Base-by-base conservation (phyloP, 2,797 vertebrate species). In the Sebastes taczanowskii region DNA sequence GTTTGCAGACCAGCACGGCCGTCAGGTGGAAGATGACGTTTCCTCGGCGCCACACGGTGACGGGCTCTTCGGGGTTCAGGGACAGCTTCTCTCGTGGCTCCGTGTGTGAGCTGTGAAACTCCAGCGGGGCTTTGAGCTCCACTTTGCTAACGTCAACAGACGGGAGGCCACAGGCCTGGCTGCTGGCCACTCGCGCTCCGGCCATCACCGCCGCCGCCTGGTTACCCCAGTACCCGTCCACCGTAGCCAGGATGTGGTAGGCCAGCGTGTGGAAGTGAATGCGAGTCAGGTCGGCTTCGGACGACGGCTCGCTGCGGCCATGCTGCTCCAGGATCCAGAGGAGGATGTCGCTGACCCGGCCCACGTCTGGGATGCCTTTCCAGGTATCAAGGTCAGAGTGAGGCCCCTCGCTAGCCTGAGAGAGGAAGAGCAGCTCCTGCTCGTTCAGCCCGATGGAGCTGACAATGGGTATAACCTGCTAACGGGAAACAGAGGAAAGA, bases 181-280 rank as follows among this genome's bases (percentile, higher is more conserved):
- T 96, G 84, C 97, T 97, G 0, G 99, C 98, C 2, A 97, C 96
- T 0, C 97, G 94, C 0, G 99, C 98, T 0, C 99, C 99, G 0
- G 98, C 98, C 1, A 97, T 96, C 91, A 99, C 97, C 0, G 98
- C 97, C 0, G 98, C 95, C 0, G 85, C 95, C 93, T 99, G 98
- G 94, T 99, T 99, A 69, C 86, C 96, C 99, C 99, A 99, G 93
- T 97, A 95, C 0, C 97, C 97, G 0, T 99, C 97, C 89, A 99
- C 97, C 0, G 98, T 99, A 5, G 83, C 99, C 22, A 99, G 92
- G 84, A 99, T 92, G 84, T 99, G 99, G 82, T 99, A 99, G 53
- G 97, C 97, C 90, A 99, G 93, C 0, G 99, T 99, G 95, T 99
- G 99, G 93, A 99, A 99, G 89, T 99, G 99, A 86, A 99, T 95